Percentiles rank a stretch among this genome's conserved stretches.
phyloP scores from a whole-genome alignment of 2,888 invertebrate genomes.

The Ecdyonurus torrentis region DNA sequence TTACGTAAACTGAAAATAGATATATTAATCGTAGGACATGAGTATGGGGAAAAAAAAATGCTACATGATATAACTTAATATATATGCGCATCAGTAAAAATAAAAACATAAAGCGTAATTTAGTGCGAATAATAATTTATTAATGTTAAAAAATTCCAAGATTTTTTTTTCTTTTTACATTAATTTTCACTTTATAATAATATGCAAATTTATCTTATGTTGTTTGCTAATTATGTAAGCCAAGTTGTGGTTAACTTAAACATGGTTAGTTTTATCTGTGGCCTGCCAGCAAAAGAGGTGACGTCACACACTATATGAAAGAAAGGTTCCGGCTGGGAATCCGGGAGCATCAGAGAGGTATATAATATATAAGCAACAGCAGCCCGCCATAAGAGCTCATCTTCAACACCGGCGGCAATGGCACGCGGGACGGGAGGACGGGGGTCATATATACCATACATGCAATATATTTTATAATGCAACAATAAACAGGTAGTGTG shows the following conservation, averaged over 20 bases:
- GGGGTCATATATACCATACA: neutral
- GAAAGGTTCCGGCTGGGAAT: neutral
- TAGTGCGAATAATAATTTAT: no score
- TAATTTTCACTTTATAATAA: neutral
- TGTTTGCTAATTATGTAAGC: slow-evolving; percentile 1
- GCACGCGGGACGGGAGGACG: neutral
- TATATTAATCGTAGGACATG: no score
- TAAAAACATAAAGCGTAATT: no score
- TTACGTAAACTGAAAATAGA: no score
- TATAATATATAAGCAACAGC: neutral
- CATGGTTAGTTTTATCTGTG: neutral
- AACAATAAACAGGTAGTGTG: no score
- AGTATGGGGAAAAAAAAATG: no score
- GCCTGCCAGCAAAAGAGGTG: neutral
- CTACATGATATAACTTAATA: no score
- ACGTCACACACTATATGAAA: neutral
- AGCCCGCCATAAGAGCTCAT: neutral
- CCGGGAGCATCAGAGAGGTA: neutral
- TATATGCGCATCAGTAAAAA: no score
- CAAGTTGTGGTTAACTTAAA: neutral
- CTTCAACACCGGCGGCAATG: neutral
- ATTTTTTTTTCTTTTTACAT: neutral
- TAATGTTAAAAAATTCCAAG: no score
- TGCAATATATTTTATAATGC: no score
- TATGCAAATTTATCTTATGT: neutral